A percentile compares a stretch with the other conserved stretches of the same genome.
Evolutionary conservation across 2,797 vertebrate species (phyloP).

Genomic region (Prionace glauca): DNA sequence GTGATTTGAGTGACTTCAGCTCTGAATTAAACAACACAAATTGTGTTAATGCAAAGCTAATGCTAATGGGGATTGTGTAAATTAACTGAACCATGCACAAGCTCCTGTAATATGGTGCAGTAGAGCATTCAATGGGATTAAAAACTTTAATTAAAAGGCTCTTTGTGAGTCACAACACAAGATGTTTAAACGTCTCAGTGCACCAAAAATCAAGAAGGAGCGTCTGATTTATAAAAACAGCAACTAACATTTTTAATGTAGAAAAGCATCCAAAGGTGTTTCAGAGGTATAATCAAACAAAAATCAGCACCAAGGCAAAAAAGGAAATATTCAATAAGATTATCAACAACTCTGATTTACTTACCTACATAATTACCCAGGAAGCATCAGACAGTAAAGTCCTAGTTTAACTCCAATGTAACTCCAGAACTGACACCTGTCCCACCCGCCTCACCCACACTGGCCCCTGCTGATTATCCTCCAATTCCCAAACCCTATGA

Average conservation of each 20-base stretch:
- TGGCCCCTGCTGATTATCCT: too few relatives aligned
- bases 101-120: not conserved
- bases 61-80: not conserved
- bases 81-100: not conserved
- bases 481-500: too few relatives aligned
- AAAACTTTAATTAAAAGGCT: not conserved
- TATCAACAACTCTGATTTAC: not conserved
- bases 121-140: conserved; percentile 2
- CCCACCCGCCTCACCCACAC: too few relatives aligned
- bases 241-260: not conserved
- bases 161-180: not conserved
- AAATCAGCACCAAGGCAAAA: not conserved
- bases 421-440: too few relatives aligned
- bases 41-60: not conserved
- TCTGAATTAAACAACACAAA: not conserved
- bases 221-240: not conserved
- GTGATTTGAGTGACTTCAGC: not conserved
- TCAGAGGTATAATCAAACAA: not conserved
- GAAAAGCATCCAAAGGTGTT: not conserved
- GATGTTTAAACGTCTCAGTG: conserved; percentile 8
- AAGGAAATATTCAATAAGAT: not conserved
- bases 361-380: too few relatives aligned
- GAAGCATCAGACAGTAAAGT: too few relatives aligned
- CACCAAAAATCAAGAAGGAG: not conserved
- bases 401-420: too few relatives aligned